Percentiles rank a stretch among this genome's conserved stretches.
phyloP scores from a whole-genome alignment of 2,888 invertebrate species.

The Fabriciana adippe region DNA sequence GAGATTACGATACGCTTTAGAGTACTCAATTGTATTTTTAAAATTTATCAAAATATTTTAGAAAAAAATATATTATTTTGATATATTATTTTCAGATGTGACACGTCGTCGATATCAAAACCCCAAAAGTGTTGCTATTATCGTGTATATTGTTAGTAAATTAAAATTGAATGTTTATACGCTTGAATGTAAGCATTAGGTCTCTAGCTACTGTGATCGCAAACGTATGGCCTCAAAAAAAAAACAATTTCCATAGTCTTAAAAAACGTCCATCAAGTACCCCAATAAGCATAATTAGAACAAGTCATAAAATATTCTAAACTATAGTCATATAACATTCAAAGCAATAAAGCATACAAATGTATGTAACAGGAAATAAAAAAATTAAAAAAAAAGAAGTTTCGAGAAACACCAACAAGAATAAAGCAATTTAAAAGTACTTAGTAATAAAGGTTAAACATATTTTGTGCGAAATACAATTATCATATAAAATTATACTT shows the following conservation, averaged over 20 bases:
- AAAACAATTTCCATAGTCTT: background rate
- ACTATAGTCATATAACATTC: conserved; percentile 37
- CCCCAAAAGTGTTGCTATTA: too few species aligned
- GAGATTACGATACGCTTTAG: conserved; percentile 53
- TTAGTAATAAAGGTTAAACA: conserved; percentile 41
- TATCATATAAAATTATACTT: conserved; percentile 15
- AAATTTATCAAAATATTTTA: background rate
- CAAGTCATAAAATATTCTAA: conserved; percentile 2
- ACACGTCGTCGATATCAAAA: too few species aligned
- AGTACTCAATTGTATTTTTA: background rate
- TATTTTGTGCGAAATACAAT: conserved; percentile 49
- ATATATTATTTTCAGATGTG: background rate
- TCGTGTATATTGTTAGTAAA: too few species aligned
- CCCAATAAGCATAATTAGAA: background rate
- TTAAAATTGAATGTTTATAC: background rate
- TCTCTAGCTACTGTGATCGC: too few species aligned
- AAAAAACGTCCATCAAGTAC: background rate
- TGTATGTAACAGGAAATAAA: conserved; percentile 48
- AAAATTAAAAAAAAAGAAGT: conserved; percentile 35
- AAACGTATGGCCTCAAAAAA: too few species aligned
- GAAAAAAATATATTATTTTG: background rate
- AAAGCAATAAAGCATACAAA: conserved; percentile 47
- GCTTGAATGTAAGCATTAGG: too few species aligned
- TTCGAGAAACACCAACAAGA: conserved; percentile 34
- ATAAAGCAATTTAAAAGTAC: conserved; percentile 35